Conservation (phyloP, 2,888 invertebrate species). For the Aphodius sticticus region DNA sequence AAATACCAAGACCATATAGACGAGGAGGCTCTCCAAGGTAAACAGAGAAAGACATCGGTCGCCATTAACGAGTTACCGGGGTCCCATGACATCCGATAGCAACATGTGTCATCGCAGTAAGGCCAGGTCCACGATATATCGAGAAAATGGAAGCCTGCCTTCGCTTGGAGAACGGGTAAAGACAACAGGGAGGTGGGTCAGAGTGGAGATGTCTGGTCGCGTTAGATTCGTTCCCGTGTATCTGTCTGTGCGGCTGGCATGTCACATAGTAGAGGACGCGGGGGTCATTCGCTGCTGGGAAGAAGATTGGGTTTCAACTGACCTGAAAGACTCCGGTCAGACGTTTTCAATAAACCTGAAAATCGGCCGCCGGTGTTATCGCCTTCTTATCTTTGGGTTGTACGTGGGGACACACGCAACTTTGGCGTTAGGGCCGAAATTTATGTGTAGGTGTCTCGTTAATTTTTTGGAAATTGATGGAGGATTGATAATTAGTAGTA, state of each 20-base stretch:
- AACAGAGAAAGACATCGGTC: slow-evolving; percentile 20
- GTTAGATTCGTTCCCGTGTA: slow-evolving; percentile 29
- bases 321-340: background rate
- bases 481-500: too few relatives aligned
- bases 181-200: slow-evolving; percentile 39
- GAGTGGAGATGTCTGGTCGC: slow-evolving; percentile 43
- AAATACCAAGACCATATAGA: slow-evolving; percentile 35
- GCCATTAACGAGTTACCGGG: slow-evolving; percentile 42
- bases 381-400: background rate
- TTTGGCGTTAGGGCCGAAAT: background rate
- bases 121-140: slow-evolving; percentile 20
- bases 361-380: background rate
- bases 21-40: slow-evolving; percentile 9
- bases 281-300: slow-evolving; percentile 32
- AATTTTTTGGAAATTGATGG: too few relatives aligned
- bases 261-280: slow-evolving; percentile 30
- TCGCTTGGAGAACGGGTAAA: slow-evolving; percentile 17
- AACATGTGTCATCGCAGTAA: slow-evolving; percentile 48
- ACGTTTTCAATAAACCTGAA: slow-evolving; percentile 4
- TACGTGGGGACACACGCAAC: background rate
- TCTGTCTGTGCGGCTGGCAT: slow-evolving; percentile 9
- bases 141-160: slow-evolving; percentile 6
- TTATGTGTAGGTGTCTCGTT: too few relatives aligned
- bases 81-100: slow-evolving; percentile 49
- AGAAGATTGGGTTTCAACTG: slow-evolving; percentile 25